Conservation (phyloP, 1,140 invertebrate species). For the Zaprionus lachaisei region DNA sequence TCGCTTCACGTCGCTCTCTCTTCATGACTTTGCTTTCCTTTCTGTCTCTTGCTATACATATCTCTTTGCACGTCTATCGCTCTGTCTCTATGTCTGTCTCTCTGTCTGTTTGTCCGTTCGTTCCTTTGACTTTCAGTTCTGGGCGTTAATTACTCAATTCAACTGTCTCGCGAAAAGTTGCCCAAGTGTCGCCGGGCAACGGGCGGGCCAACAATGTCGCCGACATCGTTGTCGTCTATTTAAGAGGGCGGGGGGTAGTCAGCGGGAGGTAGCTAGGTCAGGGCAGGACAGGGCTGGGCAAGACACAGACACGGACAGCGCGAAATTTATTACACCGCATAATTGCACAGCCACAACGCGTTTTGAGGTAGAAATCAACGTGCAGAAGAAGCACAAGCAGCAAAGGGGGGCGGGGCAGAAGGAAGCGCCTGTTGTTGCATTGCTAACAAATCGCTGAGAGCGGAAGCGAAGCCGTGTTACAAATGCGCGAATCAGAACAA, state of each 20-base stretch:
- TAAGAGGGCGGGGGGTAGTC: background rate
- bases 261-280: background rate
- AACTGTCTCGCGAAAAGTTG: slow-evolving; percentile 64
- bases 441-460: slow-evolving; percentile 76
- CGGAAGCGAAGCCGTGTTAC: slow-evolving; percentile 79
- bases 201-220: slow-evolving; percentile 54
- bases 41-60: background rate
- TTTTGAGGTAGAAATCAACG: slow-evolving; percentile 57
- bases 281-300: background rate
- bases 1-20: background rate
- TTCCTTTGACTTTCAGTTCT: slow-evolving; percentile 43
- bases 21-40: slow-evolving; percentile 1
- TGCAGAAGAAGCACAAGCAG: slow-evolving; percentile 8
- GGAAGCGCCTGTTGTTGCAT: slow-evolving; percentile 72
- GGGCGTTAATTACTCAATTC: slow-evolving; percentile 78
- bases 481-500: slow-evolving; percentile 76
- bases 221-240: slow-evolving; percentile 18
- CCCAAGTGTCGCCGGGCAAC: slow-evolving; percentile 45
- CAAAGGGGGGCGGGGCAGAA: slow-evolving; percentile 5
- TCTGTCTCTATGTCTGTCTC: slow-evolving; percentile 13
- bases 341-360: slow-evolving; percentile 79
- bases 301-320: slow-evolving; percentile 67
- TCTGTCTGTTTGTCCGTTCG: slow-evolving; percentile 19
- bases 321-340: slow-evolving; percentile 82
- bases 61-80: background rate